Evolutionary conservation across 2,797 vertebrate species (phyloP).

Genomic region (Melanotaenia boesemani): DNA sequence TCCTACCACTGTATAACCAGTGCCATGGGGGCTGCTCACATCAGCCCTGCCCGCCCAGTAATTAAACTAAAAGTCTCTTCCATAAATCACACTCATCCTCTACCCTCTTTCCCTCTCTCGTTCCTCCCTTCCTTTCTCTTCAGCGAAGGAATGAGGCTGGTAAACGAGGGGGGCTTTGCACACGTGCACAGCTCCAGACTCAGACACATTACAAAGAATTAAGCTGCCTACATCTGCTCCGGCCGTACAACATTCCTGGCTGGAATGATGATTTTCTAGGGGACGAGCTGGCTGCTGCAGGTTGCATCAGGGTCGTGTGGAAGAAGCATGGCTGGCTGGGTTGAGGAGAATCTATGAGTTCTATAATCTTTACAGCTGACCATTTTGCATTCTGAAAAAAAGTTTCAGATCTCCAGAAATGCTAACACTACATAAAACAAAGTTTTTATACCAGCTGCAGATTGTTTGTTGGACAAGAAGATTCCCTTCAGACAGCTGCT

Average conservation of each 20-base stretch:
- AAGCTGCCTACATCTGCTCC: conserved; percentile 35
- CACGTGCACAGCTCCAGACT: conserved; percentile 25
- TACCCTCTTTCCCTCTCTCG: conserved; percentile 32
- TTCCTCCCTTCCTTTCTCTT: conserved; percentile 52
- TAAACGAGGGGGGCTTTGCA: conserved; percentile 38
- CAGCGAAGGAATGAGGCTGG: conserved; percentile 51
- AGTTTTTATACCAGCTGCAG: conserved; percentile 27
- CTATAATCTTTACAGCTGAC: conserved; percentile 2
- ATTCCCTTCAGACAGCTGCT: conserved; percentile 57
- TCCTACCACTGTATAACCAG: conserved; percentile 54
- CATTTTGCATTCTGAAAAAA: too few relatives aligned
- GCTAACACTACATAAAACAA: conserved; percentile 12
- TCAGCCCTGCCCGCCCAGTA: conserved; percentile 76
- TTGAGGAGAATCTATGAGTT: not conserved
- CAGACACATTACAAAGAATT: conserved; percentile 62
- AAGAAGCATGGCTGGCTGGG: conserved; percentile 18
- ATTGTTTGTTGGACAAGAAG: conserved; percentile 20
- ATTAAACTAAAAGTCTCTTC: conserved; percentile 85
- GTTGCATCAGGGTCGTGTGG: conserved; percentile 40
- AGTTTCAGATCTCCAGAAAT: conserved; percentile 5
- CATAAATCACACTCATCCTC: conserved; percentile 81
- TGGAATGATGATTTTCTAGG: conserved; percentile 51
- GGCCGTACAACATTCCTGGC: conserved; percentile 41
- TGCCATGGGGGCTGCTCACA: conserved; percentile 65
- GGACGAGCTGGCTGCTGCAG: conserved; percentile 38